Conservation (phyloP, 2,888 invertebrate species). For the Hyposoter didymator region DNA sequence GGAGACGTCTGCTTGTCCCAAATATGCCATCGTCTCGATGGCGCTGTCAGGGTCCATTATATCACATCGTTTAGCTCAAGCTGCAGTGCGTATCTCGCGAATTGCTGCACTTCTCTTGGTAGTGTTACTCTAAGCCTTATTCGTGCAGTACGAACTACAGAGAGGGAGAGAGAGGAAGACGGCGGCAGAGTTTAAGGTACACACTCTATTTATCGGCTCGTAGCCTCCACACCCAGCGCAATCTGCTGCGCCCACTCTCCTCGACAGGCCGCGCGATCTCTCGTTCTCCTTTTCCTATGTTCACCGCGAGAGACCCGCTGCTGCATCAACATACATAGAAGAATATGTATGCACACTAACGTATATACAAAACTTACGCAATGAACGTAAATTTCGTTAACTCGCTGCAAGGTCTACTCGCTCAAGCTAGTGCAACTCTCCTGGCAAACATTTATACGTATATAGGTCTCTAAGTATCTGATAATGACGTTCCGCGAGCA, state of each 20-base stretch:
- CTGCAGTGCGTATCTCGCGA: constrained; percentile 34
- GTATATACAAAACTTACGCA: constrained; percentile 58
- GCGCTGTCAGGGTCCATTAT: constrained; percentile 17
- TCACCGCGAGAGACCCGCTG: background rate
- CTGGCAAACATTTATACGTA: constrained; percentile 42
- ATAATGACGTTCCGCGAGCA: constrained; percentile 54
- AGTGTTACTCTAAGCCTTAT: background rate
- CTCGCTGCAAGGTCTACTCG: constrained; percentile 64
- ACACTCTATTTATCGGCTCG: constrained; percentile 58
- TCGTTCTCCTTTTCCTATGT: constrained; percentile 52
- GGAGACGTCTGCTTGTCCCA: constrained; percentile 47
- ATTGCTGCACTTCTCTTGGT: constrained; percentile 1
- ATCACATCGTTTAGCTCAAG: constrained; percentile 45
- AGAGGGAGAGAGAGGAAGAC: background rate
- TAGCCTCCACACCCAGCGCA: constrained; percentile 59
- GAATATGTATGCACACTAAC: background rate
- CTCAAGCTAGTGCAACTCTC: constrained; percentile 35
- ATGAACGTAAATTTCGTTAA: constrained; percentile 68
- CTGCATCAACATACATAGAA: constrained; percentile 1
- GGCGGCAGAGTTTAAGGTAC: constrained; percentile 25
- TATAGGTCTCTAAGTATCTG: constrained; percentile 50
- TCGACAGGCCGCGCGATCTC: constrained; percentile 54
- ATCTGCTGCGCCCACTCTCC: constrained; percentile 57
- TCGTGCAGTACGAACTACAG: background rate
- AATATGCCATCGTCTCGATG: constrained; percentile 51